These are phyloP conservation scores for Muscidifurax raptorellus DNA, from an alignment of 1,140 invertebrate genomes.

Conservation along the genomic window DNA sequence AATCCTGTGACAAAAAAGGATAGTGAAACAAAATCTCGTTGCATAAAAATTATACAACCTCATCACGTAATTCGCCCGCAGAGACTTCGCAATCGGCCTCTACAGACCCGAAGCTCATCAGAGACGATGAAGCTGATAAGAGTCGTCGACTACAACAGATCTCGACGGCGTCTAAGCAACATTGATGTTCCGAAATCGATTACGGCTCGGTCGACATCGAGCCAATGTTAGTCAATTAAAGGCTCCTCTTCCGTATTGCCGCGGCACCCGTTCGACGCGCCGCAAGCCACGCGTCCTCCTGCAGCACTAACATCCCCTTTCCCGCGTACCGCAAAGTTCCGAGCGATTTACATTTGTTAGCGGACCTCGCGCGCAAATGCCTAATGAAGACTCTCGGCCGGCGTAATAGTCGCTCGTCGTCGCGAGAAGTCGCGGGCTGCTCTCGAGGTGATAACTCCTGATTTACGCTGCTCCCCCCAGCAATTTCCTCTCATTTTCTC, in stretches of 20 bases:
- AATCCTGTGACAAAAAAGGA: not conserved
- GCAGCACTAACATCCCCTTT: not conserved
- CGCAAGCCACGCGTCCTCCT: not conserved
- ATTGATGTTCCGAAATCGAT: not conserved
- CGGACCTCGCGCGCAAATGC: constrained; percentile 54
- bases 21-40: not conserved
- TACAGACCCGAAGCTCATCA: no score
- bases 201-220: not conserved
- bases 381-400: constrained; percentile 66
- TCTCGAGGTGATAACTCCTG: constrained; percentile 69
- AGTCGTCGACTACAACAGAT: no score
- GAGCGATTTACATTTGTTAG: constrained; percentile 70
- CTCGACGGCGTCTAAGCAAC: not conserved
- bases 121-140: no score
- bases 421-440: constrained; percentile 56
- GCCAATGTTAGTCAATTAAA: not conserved
- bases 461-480: constrained; percentile 66
- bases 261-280: not conserved
- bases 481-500: constrained; percentile 65
- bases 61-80: no score
- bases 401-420: not conserved
- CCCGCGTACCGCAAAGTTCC: not conserved
- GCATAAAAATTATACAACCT: not conserved
- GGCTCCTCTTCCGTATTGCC: not conserved
- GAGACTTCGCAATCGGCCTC: no score